These are phyloP conservation scores for Netelia inedita DNA, from an alignment of 2,888 invertebrate species.

Conservation along the genomic window DNA sequence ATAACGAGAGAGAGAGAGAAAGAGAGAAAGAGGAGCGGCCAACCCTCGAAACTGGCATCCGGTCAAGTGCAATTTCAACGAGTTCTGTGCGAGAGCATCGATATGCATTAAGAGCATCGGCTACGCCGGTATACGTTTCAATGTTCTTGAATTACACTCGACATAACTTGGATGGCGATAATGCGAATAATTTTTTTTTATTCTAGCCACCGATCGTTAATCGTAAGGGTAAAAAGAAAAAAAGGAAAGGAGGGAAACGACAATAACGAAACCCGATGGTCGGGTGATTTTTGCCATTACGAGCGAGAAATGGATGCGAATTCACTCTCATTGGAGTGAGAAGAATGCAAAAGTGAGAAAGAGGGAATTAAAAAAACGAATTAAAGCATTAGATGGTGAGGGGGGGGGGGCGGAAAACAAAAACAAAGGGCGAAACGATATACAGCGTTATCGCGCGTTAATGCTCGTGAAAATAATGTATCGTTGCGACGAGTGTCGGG, in stretches of 20 bases:
- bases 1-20: slow-evolving; percentile 13
- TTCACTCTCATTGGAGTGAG: slow-evolving; percentile 21
- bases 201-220: background rate
- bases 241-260: background rate
- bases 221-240: background rate
- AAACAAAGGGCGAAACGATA: background rate
- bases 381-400: slow-evolving; percentile 8
- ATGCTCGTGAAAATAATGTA: slow-evolving; percentile 65
- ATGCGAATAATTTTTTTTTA: background rate
- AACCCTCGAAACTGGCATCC: slow-evolving; percentile 62
- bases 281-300: background rate
- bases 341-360: background rate
- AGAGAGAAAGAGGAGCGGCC: slow-evolving; percentile 8
- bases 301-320: background rate
- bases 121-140: slow-evolving; percentile 5
- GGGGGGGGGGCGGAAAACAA: background rate
- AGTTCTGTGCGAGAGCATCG: slow-evolving; percentile 12
- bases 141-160: slow-evolving; percentile 42
- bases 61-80: slow-evolving; percentile 65
- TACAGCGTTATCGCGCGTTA: slow-evolving; percentile 59
- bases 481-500: slow-evolving; percentile 40
- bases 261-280: background rate
- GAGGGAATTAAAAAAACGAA: background rate
- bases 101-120: slow-evolving; percentile 51
- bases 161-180: slow-evolving; percentile 27